Evolutionary conservation across 2,888 invertebrate genomes (phyloP).

Genomic region (Colletes collaris): DNA sequence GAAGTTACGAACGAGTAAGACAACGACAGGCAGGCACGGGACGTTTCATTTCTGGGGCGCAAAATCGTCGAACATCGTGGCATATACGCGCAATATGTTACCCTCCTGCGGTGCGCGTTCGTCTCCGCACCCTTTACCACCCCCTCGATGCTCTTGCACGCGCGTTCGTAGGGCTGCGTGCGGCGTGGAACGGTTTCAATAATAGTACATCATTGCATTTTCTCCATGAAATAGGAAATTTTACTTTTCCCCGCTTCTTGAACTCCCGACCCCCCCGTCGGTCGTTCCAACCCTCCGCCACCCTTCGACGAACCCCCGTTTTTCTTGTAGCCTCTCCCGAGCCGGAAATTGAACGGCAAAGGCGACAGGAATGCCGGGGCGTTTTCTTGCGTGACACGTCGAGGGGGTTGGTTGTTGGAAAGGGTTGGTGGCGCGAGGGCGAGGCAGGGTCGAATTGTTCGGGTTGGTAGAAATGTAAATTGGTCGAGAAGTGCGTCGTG

Average conservation of each 20-base stretch:
- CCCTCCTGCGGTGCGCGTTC: conserved; percentile 36
- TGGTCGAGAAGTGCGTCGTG: not conserved
- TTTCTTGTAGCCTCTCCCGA: conserved; percentile 38
- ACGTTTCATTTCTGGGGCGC: not conserved
- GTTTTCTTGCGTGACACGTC: conserved; percentile 28
- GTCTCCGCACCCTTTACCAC: conserved; percentile 22
- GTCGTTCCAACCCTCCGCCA: not conserved
- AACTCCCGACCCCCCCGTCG: conserved; percentile 13
- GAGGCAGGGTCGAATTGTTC: not conserved
- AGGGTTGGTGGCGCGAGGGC: not conserved
- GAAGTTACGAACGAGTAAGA: conserved; percentile 22
- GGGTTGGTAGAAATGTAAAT: conserved; percentile 7
- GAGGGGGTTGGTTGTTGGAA: not conserved
- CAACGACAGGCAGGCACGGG: conserved; percentile 3
- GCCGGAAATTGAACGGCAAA: conserved; percentile 65
- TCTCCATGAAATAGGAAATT: conserved; percentile 63
- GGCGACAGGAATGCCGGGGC: conserved; percentile 26
- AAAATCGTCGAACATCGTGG: conserved; percentile 62
- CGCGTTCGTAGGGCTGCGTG: conserved; percentile 15
- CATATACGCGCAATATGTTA: conserved; percentile 69
- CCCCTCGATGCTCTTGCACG: conserved; percentile 2
- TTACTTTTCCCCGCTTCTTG: conserved; percentile 39
- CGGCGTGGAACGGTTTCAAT: conserved; percentile 62
- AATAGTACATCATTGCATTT: conserved; percentile 67
- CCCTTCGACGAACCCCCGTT: conserved; percentile 14